phyloP scores from a whole-genome alignment of 2,113 vertebrate species.

The Ophthalmolycus amberensis region DNA sequence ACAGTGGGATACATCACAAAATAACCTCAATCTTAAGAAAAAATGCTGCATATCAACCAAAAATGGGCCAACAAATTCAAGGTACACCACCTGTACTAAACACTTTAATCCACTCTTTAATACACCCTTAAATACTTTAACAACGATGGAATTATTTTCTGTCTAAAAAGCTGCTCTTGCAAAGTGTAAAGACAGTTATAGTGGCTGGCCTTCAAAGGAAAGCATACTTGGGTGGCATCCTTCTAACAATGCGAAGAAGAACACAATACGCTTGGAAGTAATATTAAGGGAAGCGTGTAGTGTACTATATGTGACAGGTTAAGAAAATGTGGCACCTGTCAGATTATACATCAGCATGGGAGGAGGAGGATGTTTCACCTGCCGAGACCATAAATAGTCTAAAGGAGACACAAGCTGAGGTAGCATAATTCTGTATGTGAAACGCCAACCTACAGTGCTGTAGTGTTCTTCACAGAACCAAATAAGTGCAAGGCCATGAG shows the following conservation, averaged over 20 bases:
- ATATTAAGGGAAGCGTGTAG: slow-evolving; percentile 6
- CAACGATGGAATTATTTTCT: slow-evolving; percentile 16
- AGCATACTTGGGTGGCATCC: slow-evolving; percentile 4
- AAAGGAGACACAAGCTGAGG: neutral
- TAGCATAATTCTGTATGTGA: neutral
- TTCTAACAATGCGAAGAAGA: neutral
- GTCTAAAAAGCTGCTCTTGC: slow-evolving; percentile 27
- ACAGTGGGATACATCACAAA: slow-evolving; percentile 11
- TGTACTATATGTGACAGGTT: neutral
- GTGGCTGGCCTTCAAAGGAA: neutral
- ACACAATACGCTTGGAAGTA: neutral
- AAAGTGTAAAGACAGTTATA: slow-evolving; percentile 14
- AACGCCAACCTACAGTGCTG: neutral
- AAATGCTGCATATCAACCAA: slow-evolving; percentile 6
- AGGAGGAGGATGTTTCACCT: slow-evolving; percentile 18
- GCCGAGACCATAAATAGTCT: slow-evolving; percentile 1
- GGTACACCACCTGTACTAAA: slow-evolving; percentile 33
- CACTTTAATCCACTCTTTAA: slow-evolving; percentile 45
- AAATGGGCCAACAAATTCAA: slow-evolving; percentile 35
- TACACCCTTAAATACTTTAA: slow-evolving; percentile 40
- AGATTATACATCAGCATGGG: slow-evolving; percentile 1
- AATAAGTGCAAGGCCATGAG: neutral
- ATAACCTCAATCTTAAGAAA: slow-evolving; percentile 13
- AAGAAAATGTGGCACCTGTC: slow-evolving; percentile 22
- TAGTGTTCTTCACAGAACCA: neutral